These are phyloP conservation scores for Geodia barretti DNA, from an alignment of 37 sponge, comb jelly and placozoan genomes.

Conservation along the genomic window DNA sequence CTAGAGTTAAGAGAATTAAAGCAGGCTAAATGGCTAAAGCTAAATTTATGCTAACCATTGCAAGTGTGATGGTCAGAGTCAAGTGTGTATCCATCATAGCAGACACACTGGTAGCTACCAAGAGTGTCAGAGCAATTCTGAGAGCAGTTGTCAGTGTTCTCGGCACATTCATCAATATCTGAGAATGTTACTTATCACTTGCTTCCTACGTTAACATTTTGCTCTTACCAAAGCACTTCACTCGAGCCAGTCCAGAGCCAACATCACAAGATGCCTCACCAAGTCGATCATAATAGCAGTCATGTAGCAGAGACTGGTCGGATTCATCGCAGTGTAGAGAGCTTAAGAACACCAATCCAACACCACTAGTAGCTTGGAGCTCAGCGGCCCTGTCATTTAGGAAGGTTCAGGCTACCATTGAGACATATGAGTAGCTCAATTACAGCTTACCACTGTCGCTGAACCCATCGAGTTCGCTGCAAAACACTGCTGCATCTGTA, in stretches of 20 bases:
- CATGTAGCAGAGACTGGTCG: no score
- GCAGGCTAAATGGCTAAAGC: not conserved
- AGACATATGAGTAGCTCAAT: no score
- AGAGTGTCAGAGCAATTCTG: constrained; percentile 29
- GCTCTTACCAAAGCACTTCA: not conserved
- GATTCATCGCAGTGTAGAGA: no score
- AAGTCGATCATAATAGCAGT: no score
- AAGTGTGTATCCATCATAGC: constrained; percentile 29
- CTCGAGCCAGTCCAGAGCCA: no score
- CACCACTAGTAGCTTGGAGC: no score
- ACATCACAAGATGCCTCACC: no score
- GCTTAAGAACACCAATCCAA: no score
- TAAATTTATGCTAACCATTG: constrained; percentile 12
- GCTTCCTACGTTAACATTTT: no score
- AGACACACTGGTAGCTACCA: constrained; percentile 17
- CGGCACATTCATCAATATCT: constrained; percentile 51
- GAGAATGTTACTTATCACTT: not conserved
- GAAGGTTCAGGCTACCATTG: no score
- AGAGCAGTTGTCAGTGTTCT: constrained; percentile 31
- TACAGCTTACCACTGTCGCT: constrained; percentile 15
- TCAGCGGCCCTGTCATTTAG: no score
- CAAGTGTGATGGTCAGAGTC: not conserved
- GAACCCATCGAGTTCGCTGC: constrained; percentile 25
- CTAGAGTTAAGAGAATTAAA: constrained; percentile 12
- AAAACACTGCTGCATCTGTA: constrained; percentile 35